Evolutionary conservation across 2,888 invertebrate species (phyloP).

Genomic region (Idaea dimidiata): DNA sequence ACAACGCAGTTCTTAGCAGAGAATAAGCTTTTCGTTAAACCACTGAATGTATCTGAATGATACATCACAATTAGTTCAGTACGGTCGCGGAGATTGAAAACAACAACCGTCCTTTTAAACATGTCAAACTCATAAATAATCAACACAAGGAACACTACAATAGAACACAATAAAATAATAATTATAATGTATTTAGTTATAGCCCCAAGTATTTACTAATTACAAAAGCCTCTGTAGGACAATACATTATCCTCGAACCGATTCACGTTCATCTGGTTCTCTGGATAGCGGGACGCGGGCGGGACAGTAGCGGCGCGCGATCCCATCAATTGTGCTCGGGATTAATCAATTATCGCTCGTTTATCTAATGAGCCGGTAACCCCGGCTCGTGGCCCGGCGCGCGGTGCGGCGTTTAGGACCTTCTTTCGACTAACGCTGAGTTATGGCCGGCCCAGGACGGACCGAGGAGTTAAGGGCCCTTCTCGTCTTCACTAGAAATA

Average conservation of each 20-base stretch:
- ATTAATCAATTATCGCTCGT: conserved; percentile 38
- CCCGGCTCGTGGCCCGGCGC: not conserved
- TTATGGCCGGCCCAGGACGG: not conserved
- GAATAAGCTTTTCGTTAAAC: too few species aligned
- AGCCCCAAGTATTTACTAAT: not conserved
- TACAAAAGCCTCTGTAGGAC: not conserved
- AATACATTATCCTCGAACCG: not conserved
- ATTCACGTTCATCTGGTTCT: not conserved
- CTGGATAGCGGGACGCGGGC: not conserved
- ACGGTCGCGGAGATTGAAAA: too few species aligned
- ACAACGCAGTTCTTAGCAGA: too few species aligned
- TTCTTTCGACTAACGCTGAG: not conserved
- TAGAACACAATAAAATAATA: not conserved
- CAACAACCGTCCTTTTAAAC: too few species aligned
- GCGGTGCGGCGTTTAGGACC: not conserved
- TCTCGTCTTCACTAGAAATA: too few species aligned
- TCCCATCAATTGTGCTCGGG: not conserved
- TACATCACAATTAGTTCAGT: too few species aligned
- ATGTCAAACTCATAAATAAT: too few species aligned
- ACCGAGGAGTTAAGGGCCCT: not conserved
- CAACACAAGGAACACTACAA: not conserved
- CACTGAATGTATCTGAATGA: too few species aligned
- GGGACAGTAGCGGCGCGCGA: not conserved
- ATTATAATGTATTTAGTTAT: not conserved
- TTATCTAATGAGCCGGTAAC: conserved; percentile 33